These are phyloP conservation scores for Orthosia gothica DNA, from an alignment of 2,888 invertebrate genomes.

Conservation along the genomic window DNA sequence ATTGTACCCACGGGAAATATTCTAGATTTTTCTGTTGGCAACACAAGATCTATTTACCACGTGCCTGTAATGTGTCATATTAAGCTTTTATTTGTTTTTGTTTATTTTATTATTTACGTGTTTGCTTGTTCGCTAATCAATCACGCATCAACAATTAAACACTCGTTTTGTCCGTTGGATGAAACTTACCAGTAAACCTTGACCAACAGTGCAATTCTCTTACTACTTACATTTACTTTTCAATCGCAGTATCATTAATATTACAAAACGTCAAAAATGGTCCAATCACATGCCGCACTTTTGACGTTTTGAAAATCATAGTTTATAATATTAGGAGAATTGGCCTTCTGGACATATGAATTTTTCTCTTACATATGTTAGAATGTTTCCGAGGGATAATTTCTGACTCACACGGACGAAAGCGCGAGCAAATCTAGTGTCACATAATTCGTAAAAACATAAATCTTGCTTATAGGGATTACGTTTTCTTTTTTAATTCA, in stretches of 20 bases:
- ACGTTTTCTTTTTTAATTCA: slow-evolving; percentile 4
- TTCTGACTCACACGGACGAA: neutral
- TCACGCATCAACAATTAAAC: neutral
- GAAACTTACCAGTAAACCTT: no score
- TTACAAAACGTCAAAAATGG: no score
- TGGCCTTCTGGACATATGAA: no score
- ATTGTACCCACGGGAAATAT: slow-evolving; percentile 49
- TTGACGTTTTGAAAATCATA: no score
- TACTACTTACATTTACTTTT: no score
- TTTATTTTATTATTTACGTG: no score
- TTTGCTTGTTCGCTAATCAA: neutral
- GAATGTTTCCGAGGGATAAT: neutral
- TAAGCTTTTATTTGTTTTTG: neutral
- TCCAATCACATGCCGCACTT: no score
- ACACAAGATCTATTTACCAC: slow-evolving; percentile 34
- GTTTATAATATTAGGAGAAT: no score
- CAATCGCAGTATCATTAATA: no score
- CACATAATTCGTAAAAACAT: neutral
- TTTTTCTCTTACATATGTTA: no score
- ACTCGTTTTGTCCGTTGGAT: no score
- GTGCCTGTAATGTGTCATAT: slow-evolving; percentile 12
- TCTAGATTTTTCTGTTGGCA: slow-evolving; percentile 39
- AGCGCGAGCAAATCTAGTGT: neutral
- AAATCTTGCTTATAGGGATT: neutral
- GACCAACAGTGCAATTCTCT: no score